Evolutionary conservation across 2,888 invertebrate genomes (phyloP).

Genomic region (Drymonia ruficornis): DNA sequence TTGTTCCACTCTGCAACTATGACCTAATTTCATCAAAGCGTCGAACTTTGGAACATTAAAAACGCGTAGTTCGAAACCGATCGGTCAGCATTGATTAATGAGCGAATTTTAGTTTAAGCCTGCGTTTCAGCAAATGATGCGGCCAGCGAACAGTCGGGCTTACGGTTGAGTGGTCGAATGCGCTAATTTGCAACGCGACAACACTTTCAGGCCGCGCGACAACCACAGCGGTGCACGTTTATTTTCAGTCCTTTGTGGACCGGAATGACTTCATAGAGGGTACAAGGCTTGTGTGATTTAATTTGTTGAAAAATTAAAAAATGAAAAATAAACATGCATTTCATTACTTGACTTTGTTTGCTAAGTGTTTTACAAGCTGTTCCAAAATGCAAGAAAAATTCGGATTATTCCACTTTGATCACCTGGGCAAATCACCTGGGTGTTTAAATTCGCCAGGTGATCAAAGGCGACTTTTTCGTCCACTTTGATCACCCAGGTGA

Average conservation of each 20-base stretch:
- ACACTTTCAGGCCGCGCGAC: constrained; percentile 63
- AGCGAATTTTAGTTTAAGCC: constrained; percentile 44
- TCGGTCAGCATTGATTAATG: constrained; percentile 50
- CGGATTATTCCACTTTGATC: too few species aligned
- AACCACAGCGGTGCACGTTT: constrained; percentile 49
- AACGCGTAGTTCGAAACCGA: constrained; percentile 21
- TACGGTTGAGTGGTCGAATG: constrained; percentile 62
- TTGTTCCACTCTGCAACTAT: too few species aligned
- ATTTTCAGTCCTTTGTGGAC: constrained; percentile 44
- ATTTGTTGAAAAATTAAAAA: constrained; percentile 15
- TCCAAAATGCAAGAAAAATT: too few species aligned
- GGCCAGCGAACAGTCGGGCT: constrained; percentile 58
- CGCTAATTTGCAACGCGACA: constrained; percentile 69
- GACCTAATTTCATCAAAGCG: neutral
- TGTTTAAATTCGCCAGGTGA: too few species aligned
- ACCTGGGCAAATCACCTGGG: too few species aligned
- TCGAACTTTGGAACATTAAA: neutral
- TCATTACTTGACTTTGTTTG: too few species aligned
- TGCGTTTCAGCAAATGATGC: constrained; percentile 64
- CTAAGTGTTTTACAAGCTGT: too few species aligned
- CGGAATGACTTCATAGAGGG: constrained; percentile 35
- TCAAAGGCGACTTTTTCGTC: too few species aligned
- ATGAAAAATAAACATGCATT: too few species aligned
- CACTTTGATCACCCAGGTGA: too few species aligned
- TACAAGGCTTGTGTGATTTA: constrained; percentile 29